Conservation (phyloP, 1,140 invertebrate species). For the Colletes gigas region DNA sequence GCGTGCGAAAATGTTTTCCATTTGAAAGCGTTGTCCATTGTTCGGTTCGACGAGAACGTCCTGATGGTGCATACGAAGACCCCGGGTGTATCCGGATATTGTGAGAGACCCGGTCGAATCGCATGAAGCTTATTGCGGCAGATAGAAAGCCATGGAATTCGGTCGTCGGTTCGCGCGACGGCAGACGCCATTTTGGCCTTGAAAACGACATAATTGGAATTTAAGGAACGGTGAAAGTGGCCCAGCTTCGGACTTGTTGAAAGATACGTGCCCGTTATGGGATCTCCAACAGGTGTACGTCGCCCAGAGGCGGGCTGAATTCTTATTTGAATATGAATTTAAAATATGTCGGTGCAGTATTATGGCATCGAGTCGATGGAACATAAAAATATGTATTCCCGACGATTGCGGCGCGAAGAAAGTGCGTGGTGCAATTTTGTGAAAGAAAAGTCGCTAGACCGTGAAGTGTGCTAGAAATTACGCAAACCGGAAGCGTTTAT, state of each 20-base stretch:
- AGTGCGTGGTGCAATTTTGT: not conserved
- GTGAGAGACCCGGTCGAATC: not conserved
- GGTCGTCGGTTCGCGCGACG: not conserved
- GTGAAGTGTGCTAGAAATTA: not conserved
- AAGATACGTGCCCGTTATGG: not conserved
- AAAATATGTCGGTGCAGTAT: no score
- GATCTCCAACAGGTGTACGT: not conserved
- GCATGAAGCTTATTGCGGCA: not conserved
- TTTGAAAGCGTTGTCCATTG: conserved; percentile 24
- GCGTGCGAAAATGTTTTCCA: conserved; percentile 3
- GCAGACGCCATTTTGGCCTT: not conserved
- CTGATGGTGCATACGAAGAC: not conserved
- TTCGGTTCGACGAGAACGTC: conserved; percentile 14
- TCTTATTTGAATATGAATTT: no score
- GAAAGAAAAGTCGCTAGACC: not conserved
- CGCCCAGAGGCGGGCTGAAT: no score
- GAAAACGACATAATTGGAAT: conserved; percentile 31
- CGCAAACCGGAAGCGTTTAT: not conserved
- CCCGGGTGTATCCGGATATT: not conserved
- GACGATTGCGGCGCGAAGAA: not conserved
- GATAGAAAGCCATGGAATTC: conserved; percentile 39
- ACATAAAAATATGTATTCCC: no score
- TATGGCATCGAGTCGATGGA: not conserved
- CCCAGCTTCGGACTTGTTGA: not conserved
- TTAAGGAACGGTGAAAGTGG: conserved; percentile 42